Evolutionary conservation across 2,888 invertebrate species (phyloP), one percentile per base, ranked within the genome.

Genomic region (Torymus tubicola): DNA sequence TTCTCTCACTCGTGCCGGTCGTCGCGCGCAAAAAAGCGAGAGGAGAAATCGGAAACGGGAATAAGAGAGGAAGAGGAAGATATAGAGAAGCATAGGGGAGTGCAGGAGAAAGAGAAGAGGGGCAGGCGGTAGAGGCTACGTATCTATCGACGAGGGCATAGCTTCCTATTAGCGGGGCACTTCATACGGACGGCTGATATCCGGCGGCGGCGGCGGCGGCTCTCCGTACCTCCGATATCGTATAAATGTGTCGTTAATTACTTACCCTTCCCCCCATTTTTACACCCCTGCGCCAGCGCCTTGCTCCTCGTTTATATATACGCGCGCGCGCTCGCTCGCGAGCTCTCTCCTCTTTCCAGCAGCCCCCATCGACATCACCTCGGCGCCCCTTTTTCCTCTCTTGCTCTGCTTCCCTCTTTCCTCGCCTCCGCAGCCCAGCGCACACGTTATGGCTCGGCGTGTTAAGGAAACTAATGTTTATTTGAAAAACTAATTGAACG

Each of bases 211-310:
- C 18, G 73, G 11, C 70, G 73, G 21, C 21, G 2, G 11, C 70
- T 69, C 81, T 72, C 75, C 81, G 69, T 57, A 13, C 61, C 67
- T 78, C 76, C 90, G 88, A 89, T 90, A 90, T 89, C 87, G 89
- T 89, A 89, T 89, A 90, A 90, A 90, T 87, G 88, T 88, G 89
- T 87, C 89, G 89, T 90, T 90, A 90, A 90, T 89, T 90, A 90
- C 89, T 89, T 89, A 89, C 87, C 81, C 87, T 75, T 70, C 84
- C 83, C 82, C 78, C 81, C 76, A 80, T 83, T 84, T 84, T 79
- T 83, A 78, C 42, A 82, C 81, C 75, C 75, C 78, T 16, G 52
- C 21, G 58, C 69, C 18, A 2, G 18, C 63, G 61, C 72, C 72
- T 72, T 78, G 64, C 77, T 70, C 70, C 58, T 64, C 64, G 69